Evolutionary conservation across 2,888 invertebrate species (phyloP).

Genomic region (Tromatobia lineatoria): DNA sequence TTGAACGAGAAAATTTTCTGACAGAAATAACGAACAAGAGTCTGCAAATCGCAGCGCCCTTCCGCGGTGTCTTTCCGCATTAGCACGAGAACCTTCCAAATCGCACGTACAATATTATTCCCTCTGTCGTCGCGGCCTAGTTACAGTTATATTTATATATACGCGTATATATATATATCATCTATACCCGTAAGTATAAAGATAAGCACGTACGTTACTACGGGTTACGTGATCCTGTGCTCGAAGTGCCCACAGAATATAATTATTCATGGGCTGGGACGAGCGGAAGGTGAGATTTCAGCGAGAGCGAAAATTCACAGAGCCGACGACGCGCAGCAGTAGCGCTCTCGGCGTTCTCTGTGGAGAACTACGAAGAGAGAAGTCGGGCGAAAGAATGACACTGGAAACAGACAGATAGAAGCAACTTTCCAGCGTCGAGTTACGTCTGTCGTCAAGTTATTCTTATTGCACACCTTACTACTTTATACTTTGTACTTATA

Average conservation of each 20-base stretch:
- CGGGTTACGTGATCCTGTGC: slow-evolving; percentile 61
- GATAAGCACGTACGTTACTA: slow-evolving; percentile 68
- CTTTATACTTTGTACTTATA: not conserved
- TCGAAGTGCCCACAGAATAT: slow-evolving; percentile 33
- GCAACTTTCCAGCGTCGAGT: not conserved
- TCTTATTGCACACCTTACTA: not conserved
- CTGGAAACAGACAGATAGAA: not conserved
- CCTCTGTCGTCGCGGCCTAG: slow-evolving; percentile 49
- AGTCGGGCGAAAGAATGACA: slow-evolving; percentile 13
- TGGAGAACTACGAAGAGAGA: slow-evolving; percentile 6
- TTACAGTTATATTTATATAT: not conserved
- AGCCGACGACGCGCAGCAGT: not conserved
- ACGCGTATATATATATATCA: slow-evolving; percentile 1
- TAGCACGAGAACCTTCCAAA: slow-evolving; percentile 1
- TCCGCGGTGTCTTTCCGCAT: not conserved
- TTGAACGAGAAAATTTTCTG: not conserved
- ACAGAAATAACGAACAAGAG: slow-evolving; percentile 26
- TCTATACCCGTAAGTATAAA: slow-evolving; percentile 43
- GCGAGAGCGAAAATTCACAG: slow-evolving; percentile 34
- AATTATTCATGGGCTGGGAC: slow-evolving; percentile 68
- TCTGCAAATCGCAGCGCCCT: not conserved
- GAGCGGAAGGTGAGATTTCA: slow-evolving; percentile 48
- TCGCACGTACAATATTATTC: slow-evolving; percentile 65
- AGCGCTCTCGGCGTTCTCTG: not conserved
- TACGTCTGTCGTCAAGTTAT: slow-evolving; percentile 5